phyloP scores from a whole-genome alignment of 1,140 invertebrate species.

The Calliopsis andreniformis region DNA sequence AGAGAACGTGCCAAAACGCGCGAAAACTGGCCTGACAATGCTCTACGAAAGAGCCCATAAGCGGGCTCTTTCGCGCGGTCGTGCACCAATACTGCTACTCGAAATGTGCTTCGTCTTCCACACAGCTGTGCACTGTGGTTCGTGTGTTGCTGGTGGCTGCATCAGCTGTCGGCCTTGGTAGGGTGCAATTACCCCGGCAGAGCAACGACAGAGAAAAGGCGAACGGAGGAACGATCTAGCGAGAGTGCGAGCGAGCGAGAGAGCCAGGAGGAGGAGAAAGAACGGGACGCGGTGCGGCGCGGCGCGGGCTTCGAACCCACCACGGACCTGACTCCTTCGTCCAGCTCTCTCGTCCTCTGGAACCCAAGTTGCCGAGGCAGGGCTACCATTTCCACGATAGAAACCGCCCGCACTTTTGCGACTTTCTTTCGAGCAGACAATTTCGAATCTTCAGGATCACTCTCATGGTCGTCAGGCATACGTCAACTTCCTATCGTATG shows the following conservation, averaged over 20 bases:
- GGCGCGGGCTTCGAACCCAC: conserved; percentile 61
- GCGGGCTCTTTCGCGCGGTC: conserved; percentile 30
- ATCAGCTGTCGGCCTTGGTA: conserved; percentile 82
- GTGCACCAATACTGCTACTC: background rate
- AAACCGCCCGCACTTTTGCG: too few species aligned
- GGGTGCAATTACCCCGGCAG: conserved; percentile 80
- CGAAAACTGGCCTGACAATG: conserved; percentile 31
- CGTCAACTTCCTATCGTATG: too few species aligned
- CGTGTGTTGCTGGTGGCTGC: conserved; percentile 71
- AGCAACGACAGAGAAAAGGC: conserved; percentile 70
- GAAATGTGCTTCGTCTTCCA: conserved; percentile 28
- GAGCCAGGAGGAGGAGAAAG: conserved; percentile 37
- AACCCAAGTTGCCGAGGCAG: too few species aligned
- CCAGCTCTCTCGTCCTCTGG: conserved; percentile 26
- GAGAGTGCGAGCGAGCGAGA: conserved; percentile 23
- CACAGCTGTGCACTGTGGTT: conserved; percentile 71
- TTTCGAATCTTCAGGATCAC: too few species aligned
- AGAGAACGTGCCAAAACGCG: background rate
- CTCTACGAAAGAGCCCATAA: conserved; percentile 4
- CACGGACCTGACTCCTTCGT: conserved; percentile 57
- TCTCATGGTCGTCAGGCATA: too few species aligned
- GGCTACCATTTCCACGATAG: too few species aligned
- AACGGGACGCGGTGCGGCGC: conserved; percentile 23
- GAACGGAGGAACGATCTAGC: conserved; percentile 46
- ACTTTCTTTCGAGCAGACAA: too few species aligned